These are phyloP conservation scores for Papilio glaucus DNA, from an alignment of 1,140 invertebrate genomes.

Conservation along the genomic window DNA sequence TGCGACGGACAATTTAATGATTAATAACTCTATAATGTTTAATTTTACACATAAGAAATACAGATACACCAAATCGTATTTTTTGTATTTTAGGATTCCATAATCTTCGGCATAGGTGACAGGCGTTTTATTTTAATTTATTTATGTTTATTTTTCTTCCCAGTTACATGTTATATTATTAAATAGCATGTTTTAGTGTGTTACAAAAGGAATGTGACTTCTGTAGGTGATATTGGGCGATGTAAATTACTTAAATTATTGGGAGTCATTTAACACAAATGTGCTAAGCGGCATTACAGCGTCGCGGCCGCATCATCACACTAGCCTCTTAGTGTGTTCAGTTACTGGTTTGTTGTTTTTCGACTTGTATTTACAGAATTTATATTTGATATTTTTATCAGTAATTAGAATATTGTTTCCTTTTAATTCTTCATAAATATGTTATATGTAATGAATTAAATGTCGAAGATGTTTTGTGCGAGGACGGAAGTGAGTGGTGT, in stretches of 20 bases:
- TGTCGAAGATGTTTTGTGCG: not conserved
- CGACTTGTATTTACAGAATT: not conserved
- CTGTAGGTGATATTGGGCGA: not conserved
- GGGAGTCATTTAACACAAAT: not conserved
- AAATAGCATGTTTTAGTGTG: not conserved
- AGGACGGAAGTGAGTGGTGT: constrained; percentile 5
- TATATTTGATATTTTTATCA: not conserved
- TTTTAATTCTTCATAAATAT: not conserved
- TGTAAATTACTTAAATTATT: not conserved
- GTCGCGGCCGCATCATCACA: not conserved
- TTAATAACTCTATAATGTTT: too few relatives aligned
- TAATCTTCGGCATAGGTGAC: too few relatives aligned
- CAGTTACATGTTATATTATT: too few relatives aligned
- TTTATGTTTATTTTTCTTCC: too few relatives aligned
- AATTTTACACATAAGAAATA: too few relatives aligned
- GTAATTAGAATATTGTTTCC: not conserved
- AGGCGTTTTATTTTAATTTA: too few relatives aligned
- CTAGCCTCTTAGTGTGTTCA: too few relatives aligned
- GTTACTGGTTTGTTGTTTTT: not conserved
- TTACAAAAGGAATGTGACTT: not conserved
- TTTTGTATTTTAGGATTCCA: too few relatives aligned
- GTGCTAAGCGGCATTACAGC: not conserved
- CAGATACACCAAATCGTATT: too few relatives aligned
- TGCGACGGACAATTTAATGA: too few relatives aligned
- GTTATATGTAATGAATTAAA: not conserved